phyloP scores from a whole-genome alignment of 2,113 vertebrate genomes.

The Vulpes vulpes region DNA sequence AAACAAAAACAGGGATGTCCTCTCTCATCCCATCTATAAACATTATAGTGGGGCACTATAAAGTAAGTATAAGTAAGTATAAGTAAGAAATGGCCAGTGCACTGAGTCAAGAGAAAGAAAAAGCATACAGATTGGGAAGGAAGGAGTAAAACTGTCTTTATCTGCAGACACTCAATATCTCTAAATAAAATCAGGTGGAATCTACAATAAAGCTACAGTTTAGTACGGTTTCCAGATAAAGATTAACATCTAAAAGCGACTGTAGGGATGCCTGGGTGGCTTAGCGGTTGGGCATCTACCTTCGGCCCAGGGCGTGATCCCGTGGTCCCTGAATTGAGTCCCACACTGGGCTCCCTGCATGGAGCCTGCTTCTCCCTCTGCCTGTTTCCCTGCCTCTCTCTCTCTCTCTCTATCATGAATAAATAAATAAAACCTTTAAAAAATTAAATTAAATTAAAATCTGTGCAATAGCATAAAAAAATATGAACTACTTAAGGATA shows the following conservation, averaged over 20 bases:
- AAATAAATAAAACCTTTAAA: no score
- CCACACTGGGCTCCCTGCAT: no score
- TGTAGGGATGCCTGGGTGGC: background rate
- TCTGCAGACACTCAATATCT: background rate
- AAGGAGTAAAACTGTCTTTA: background rate
- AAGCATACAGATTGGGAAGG: background rate
- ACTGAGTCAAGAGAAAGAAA: background rate
- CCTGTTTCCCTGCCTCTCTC: no score
- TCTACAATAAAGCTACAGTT: background rate
- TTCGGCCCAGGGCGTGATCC: no score
- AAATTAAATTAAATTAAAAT: background rate
- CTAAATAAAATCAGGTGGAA: background rate
- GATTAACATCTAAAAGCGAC: background rate
- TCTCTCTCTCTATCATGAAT: no score
- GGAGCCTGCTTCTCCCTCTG: no score
- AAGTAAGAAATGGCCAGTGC: background rate
- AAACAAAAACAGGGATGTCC: background rate
- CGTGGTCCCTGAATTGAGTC: no score
- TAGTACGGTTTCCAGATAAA: background rate
- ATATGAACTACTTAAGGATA: background rate
- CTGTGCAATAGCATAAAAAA: background rate
- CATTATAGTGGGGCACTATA: background rate
- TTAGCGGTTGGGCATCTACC: no score
- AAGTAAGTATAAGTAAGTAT: no score
- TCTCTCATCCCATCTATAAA: background rate